A percentile compares a stretch with the other conserved stretches of the same genome.
phyloP scores from a whole-genome alignment of 2,888 invertebrate genomes.

The Caenorhabditis afra region DNA sequence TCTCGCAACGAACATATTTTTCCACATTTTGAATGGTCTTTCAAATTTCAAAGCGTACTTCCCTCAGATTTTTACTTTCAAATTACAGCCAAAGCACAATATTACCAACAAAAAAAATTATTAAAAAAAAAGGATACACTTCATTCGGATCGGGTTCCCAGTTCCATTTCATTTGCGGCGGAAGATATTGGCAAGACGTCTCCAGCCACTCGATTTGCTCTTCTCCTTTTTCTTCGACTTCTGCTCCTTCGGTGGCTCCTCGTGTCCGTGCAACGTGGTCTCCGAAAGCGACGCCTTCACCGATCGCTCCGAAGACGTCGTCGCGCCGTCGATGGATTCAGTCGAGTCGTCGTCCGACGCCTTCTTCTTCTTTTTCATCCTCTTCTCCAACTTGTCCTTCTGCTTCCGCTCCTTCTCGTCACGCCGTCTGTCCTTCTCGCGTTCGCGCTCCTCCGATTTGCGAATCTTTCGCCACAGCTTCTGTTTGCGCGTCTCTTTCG shows the following conservation, averaged over 20 bases:
- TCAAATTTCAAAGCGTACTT: too few species aligned
- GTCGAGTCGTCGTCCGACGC: too few species aligned
- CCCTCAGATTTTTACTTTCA: too few species aligned
- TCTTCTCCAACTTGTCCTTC: neutral
- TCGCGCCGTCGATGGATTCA: slow-evolving; percentile 1
- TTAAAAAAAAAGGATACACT: too few species aligned
- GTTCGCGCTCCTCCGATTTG: slow-evolving; percentile 35
- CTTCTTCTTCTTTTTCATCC: too few species aligned
- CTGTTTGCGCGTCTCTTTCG: slow-evolving; percentile 38
- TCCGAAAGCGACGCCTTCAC: slow-evolving; percentile 3
- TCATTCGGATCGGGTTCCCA: neutral
- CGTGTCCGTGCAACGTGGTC: slow-evolving; percentile 8
- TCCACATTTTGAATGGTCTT: too few species aligned
- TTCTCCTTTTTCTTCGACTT: slow-evolving; percentile 16
- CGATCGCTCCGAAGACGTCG: slow-evolving; percentile 4
- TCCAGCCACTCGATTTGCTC: slow-evolving; percentile 43
- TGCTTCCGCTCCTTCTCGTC: neutral
- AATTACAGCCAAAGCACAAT: too few species aligned
- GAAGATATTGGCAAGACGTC: slow-evolving; percentile 23
- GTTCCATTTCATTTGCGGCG: neutral
- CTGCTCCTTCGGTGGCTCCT: slow-evolving; percentile 1
- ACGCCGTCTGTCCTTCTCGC: neutral
- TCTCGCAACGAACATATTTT: too few species aligned
- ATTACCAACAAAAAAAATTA: neutral
- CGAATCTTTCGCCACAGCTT: slow-evolving; percentile 26